Evolutionary conservation across 1,140 invertebrate species (phyloP), one percentile per base, ranked within the genome.

Genomic region (Melipona quadrifasciata): DNA sequence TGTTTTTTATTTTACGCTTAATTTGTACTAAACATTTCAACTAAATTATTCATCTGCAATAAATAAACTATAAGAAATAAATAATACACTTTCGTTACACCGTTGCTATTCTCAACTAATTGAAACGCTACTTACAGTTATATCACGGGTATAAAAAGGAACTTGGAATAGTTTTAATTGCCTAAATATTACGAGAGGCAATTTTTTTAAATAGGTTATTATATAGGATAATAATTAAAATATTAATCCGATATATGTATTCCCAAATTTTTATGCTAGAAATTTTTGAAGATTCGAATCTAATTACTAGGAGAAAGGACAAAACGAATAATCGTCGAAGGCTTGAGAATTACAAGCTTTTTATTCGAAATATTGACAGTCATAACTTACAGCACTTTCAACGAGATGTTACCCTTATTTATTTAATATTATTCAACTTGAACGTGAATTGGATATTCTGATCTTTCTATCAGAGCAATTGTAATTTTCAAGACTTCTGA

Each of bases 281-380:
- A 87, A 72, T 67, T 77, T 77, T 80, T 76, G 65, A 27, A 84
- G 16, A 80, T 71, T 55, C 58, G 21, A 81, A 21, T 84, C 61
- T 84, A 82, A 89, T 73, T 58, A 74, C 53, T 70, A 89, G 84
- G 84, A 88, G 51, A 75, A 86, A 89, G 82, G 84, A 86, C 8
- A 68, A 87, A 57, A 84, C 71, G 47, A 87, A 84, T 84, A 84
- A 88, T 73, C 80, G 55, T 88, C 68, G 79, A 90, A 92, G 89
- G 64, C 90, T 93, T 91, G 89, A 92, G 90, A 93, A 92, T 92
- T 90, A 91, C 89, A 91, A 90, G 87, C 86, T 65, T 90, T 90
- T 93, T 91, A 90, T 92, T 89, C 86, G 71, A 89, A 89, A 90
- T 91, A 93, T 91, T 90, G 90, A 93, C 90, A 92, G 80, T 89